These are phyloP conservation scores for Larimichthys crocea DNA, from an alignment of 2,113 vertebrate species.

Conservation along the genomic window DNA sequence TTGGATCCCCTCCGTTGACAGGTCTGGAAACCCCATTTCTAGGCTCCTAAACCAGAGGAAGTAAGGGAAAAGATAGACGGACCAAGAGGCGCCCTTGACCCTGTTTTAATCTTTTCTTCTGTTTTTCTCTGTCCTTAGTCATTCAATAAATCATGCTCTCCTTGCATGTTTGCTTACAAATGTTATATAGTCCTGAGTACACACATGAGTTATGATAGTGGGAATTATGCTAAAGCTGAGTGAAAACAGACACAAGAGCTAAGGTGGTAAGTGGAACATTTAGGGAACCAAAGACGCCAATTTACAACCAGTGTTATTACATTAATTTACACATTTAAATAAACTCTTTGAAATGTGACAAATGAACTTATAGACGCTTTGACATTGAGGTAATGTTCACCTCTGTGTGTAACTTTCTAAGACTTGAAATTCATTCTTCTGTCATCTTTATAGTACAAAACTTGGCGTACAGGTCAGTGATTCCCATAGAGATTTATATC, in stretches of 20 bases:
- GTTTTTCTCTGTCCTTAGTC: slow-evolving; percentile 8
- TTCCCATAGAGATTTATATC: too few relatives aligned
- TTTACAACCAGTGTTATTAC: too few relatives aligned
- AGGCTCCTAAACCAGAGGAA: slow-evolving; percentile 26
- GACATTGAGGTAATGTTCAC: neutral
- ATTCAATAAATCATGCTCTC: slow-evolving; percentile 50
- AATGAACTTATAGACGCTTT: neutral
- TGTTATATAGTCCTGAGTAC: neutral
- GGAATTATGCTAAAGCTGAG: slow-evolving; percentile 9
- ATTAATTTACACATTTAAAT: neutral
- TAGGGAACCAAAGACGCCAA: neutral
- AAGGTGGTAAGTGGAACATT: neutral
- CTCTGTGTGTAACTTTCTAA: neutral
- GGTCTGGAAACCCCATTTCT: slow-evolving; percentile 74
- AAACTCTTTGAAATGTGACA: neutral
- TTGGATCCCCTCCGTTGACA: slow-evolving; percentile 11
- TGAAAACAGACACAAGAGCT: neutral
- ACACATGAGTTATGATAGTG: slow-evolving; percentile 12
- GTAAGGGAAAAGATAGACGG: neutral
- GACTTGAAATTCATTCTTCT: neutral
- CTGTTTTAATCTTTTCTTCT: slow-evolving; percentile 27
- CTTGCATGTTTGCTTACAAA: slow-evolving; percentile 43
- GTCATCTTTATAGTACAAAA: neutral
- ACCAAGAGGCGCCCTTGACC: slow-evolving; percentile 24
- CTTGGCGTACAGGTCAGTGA: too few relatives aligned